Evolutionary conservation across 2,888 invertebrate genomes (phyloP).

Genomic region (Cheilosia vulpina): DNA sequence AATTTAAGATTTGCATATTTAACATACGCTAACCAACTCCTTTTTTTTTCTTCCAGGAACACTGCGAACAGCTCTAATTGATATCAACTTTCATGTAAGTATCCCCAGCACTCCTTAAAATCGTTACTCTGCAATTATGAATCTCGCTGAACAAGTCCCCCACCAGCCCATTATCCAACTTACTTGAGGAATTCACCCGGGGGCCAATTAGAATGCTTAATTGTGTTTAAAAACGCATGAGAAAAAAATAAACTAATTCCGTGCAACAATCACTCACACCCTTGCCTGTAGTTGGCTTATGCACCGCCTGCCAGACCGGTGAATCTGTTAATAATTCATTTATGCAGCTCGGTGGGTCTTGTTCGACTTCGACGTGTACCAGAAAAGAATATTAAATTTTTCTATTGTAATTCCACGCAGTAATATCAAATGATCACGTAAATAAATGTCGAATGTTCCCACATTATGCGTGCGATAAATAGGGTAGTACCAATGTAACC

Average conservation of each 20-base stretch:
- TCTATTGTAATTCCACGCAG: conserved; percentile 24
- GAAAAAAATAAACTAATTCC: conserved; percentile 58
- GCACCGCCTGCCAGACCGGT: conserved; percentile 18
- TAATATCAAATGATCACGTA: conserved; percentile 50
- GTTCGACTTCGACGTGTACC: conserved; percentile 33
- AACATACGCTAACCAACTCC: neutral
- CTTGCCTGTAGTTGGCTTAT: neutral
- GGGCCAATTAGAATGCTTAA: conserved; percentile 58
- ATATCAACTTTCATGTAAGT: conserved; percentile 69
- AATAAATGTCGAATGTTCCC: conserved; percentile 21
- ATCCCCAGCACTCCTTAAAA: conserved; percentile 43
- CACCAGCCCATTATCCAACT: conserved; percentile 17
- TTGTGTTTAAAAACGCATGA: conserved; percentile 65
- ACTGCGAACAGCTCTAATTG: conserved; percentile 41
- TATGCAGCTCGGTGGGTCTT: conserved; percentile 39
- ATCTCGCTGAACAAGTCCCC: conserved; percentile 35
- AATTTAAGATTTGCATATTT: neutral
- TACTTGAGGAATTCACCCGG: conserved; percentile 35
- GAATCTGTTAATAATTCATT: conserved; percentile 52
- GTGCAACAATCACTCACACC: conserved; percentile 20
- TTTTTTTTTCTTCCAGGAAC: conserved; percentile 35
- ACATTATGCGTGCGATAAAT: conserved; percentile 23
- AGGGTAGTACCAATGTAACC: conserved; percentile 7
- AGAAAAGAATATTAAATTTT: conserved; percentile 55
- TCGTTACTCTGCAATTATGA: conserved; percentile 14